Conservation (phyloP, 2,888 invertebrate genomes). For the Aplocera efformata region DNA sequence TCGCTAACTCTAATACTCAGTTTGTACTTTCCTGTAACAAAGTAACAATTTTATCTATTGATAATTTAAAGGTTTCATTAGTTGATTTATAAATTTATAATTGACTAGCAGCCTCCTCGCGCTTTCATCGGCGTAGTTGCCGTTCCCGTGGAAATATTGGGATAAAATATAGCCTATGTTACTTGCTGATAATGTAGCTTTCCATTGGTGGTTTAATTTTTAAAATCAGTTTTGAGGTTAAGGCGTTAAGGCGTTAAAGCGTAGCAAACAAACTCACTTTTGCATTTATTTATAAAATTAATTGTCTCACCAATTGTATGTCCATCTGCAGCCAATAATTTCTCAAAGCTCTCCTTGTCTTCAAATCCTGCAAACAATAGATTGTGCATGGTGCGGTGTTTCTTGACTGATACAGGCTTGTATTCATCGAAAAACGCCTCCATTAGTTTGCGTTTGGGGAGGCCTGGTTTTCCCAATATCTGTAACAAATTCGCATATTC, state of each 20-base stretch:
- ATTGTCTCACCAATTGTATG: slow-evolving; percentile 52
- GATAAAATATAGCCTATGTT: too few species aligned
- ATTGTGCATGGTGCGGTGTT: slow-evolving; percentile 53
- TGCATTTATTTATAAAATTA: too few species aligned
- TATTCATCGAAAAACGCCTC: slow-evolving; percentile 51
- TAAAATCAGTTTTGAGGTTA: too few species aligned
- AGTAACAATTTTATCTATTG: background rate
- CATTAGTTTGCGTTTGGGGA: slow-evolving; percentile 57
- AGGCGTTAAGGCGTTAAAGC: too few species aligned
- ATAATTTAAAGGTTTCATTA: background rate
- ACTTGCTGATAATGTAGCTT: too few species aligned
- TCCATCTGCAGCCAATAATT: slow-evolving; percentile 46
- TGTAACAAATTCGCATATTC: slow-evolving; percentile 23
- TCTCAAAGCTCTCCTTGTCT: slow-evolving; percentile 44
- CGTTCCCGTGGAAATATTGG: too few species aligned
- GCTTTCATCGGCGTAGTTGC: too few species aligned
- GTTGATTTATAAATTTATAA: too few species aligned
- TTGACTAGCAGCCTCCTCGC: too few species aligned
- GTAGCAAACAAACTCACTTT: too few species aligned
- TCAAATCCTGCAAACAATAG: slow-evolving; percentile 56
- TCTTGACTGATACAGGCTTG: slow-evolving; percentile 56
- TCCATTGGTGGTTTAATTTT: too few species aligned
- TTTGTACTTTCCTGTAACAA: slow-evolving; percentile 39
- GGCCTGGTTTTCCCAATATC: slow-evolving; percentile 50
- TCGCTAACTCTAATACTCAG: slow-evolving; percentile 43